phyloP scores from a whole-genome alignment of 2,797 vertebrate genomes.

The Merluccius polli region DNA sequence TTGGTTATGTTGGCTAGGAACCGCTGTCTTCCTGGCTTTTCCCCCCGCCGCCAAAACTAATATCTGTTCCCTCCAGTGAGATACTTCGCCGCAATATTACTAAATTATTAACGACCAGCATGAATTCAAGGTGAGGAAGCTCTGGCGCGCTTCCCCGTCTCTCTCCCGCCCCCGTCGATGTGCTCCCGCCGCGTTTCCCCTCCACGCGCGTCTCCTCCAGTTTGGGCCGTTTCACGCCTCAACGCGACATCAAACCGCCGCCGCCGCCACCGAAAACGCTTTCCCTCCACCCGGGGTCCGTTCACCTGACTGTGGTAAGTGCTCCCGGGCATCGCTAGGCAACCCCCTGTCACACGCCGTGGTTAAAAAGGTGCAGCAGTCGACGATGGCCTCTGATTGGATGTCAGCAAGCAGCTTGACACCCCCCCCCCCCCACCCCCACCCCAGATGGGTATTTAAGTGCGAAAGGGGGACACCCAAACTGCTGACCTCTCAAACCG shows the following conservation, averaged over 20 bases:
- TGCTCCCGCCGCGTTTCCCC: not conserved
- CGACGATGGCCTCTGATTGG: not conserved
- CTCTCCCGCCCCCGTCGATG: not conserved
- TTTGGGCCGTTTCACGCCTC: too few relatives aligned
- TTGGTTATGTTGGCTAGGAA: too few relatives aligned
- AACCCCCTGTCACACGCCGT: too few relatives aligned
- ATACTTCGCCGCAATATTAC: not conserved
- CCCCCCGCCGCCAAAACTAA: too few relatives aligned
- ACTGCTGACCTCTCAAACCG: not conserved
- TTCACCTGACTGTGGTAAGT: too few relatives aligned
- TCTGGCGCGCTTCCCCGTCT: not conserved
- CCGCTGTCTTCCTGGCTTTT: too few relatives aligned
- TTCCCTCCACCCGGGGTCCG: too few relatives aligned
- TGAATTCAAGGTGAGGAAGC: not conserved
- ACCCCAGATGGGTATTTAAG: not conserved
- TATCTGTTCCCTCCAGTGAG: not conserved
- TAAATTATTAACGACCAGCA: not conserved
- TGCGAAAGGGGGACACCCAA: not conserved
- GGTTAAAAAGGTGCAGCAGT: not conserved
- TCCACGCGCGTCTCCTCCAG: not conserved
- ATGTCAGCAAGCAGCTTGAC: not conserved
- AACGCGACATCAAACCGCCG: too few relatives aligned
- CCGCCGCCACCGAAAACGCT: too few relatives aligned
- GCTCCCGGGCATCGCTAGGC: too few relatives aligned
- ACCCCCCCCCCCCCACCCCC: not conserved